phyloP scores from a whole-genome alignment of 2,888 invertebrate species.

The Cerastis rubricosa region DNA sequence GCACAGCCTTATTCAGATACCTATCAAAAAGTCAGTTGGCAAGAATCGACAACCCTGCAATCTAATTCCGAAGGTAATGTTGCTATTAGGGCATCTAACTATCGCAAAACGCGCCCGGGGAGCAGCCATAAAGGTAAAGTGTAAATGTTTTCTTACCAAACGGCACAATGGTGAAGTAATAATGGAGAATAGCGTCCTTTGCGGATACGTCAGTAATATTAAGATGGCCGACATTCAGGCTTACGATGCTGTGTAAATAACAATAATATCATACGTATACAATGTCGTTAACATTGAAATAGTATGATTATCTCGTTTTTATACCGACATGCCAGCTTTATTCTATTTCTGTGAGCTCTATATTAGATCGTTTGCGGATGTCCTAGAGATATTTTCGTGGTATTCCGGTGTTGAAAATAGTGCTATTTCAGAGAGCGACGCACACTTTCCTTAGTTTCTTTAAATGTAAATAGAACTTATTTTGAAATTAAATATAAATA shows the following conservation, averaged over 20 bases:
- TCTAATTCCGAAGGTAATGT: conserved; percentile 56
- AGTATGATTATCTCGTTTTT: conserved; percentile 50
- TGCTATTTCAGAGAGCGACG: neutral
- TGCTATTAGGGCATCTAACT: conserved; percentile 53
- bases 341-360: conserved; percentile 6
- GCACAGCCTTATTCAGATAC: neutral
- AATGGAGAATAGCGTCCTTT: conserved; percentile 45
- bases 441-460: neutral
- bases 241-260: conserved; percentile 50
- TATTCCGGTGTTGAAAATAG: neutral
- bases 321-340: neutral
- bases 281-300: conserved; percentile 50
- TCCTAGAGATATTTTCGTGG: conserved; percentile 12
- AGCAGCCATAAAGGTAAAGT: conserved; percentile 52
- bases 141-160: conserved; percentile 62
- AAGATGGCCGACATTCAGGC: conserved; percentile 41
- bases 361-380: neutral
- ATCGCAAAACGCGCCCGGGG: conserved; percentile 44
- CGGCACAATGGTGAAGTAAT: conserved; percentile 54
- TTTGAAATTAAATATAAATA: no score
- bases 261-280: conserved; percentile 44
- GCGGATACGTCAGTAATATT: conserved; percentile 56
- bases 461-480: neutral
- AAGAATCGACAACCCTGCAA: conserved; percentile 44
- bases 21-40: conserved; percentile 10